These are phyloP conservation scores for Byasa hedistus DNA, from an alignment of 2,888 invertebrate species.

Conservation along the genomic window DNA sequence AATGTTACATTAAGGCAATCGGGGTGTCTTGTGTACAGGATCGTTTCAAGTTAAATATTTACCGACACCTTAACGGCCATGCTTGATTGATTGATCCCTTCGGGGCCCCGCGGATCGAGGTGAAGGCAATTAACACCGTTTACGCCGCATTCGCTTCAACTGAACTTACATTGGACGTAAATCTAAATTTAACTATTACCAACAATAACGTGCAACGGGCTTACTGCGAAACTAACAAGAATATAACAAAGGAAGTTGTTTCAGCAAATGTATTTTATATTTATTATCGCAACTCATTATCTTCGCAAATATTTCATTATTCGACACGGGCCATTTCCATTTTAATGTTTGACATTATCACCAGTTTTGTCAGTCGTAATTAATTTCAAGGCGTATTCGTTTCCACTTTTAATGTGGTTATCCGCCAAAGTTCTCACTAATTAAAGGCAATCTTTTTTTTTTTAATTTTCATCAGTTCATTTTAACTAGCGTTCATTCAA, in stretches of 20 bases:
- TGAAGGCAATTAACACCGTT: conserved; percentile 23
- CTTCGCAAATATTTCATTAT: neutral
- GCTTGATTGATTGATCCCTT: conserved; percentile 19
- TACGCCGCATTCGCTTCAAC: conserved; percentile 13
- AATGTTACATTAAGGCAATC: neutral
- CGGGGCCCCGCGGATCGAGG: conserved; percentile 25
- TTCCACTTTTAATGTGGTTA: neutral
- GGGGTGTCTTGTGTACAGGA: conserved; percentile 8
- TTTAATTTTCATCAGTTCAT: neutral
- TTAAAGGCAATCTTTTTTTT: neutral
- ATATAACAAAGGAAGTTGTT: conserved; percentile 1
- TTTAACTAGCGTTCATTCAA: no score
- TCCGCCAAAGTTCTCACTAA: neutral
- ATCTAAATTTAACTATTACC: conserved; percentile 13
- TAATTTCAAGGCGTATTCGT: neutral
- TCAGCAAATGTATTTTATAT: neutral
- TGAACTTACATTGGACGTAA: conserved; percentile 15
- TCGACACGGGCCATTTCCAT: neutral
- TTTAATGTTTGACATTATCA: conserved; percentile 1
- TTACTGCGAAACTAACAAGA: neutral
- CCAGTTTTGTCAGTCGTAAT: neutral
- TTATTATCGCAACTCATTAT: neutral
- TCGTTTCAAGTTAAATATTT: conserved; percentile 13
- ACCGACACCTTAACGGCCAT: conserved; percentile 6
- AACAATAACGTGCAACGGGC: neutral